Conservation (phyloP, 2,888 invertebrate species). For the Troilus luridus region DNA sequence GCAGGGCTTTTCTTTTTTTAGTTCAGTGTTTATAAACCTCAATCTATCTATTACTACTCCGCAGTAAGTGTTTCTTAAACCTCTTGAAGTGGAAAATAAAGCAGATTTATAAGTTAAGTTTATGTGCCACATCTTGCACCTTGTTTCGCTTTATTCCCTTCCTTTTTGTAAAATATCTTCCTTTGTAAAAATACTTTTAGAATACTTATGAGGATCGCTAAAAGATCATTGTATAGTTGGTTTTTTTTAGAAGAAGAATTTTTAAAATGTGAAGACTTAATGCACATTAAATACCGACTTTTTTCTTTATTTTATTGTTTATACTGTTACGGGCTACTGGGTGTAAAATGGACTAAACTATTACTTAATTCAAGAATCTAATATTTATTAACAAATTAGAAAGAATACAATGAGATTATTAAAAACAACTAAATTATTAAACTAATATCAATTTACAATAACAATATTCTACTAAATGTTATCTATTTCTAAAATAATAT, state of each 20-base stretch:
- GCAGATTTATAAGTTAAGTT: constrained; percentile 26
- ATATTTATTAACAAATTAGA: too few relatives aligned
- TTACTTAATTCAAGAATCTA: too few relatives aligned
- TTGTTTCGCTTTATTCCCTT: background rate
- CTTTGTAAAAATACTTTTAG: background rate
- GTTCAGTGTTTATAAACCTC: background rate
- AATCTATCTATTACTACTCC: constrained; percentile 7
- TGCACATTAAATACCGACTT: too few relatives aligned
- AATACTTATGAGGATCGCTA: background rate
- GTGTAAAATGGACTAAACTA: too few relatives aligned
- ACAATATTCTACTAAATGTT: too few relatives aligned
- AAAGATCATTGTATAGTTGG: background rate
- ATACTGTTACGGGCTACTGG: too few relatives aligned
- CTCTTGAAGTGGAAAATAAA: constrained; percentile 10
- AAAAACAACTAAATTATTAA: too few relatives aligned
- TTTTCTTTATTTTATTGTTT: too few relatives aligned
- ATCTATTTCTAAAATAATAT: too few relatives aligned
- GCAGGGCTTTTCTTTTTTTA: background rate
- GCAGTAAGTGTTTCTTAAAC: constrained; percentile 29
- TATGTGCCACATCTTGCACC: background rate
- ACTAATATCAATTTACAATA: too few relatives aligned
- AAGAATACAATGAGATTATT: too few relatives aligned
- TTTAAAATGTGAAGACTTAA: too few relatives aligned
- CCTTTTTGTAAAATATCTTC: background rate
- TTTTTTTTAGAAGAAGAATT: background rate